Evolutionary conservation across 2,113 vertebrate genomes (phyloP), one percentile per base, ranked within the genome.

Genomic region (Vireo altiloquus): DNA sequence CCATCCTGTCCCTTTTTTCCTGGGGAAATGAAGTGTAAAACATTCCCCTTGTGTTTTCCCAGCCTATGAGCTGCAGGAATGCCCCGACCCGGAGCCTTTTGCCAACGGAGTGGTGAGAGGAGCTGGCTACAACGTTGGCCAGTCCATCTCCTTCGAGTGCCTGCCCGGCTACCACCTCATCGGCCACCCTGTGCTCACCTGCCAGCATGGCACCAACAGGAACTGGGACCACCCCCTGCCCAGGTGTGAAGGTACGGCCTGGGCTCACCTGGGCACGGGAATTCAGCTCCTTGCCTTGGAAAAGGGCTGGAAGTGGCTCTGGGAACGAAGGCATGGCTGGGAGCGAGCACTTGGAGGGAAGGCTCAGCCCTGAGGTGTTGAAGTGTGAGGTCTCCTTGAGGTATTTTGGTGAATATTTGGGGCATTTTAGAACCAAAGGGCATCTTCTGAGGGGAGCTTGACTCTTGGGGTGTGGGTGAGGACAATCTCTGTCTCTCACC

Each of bases 141-240:
- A 99, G 88, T 99, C 99, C 37, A 99, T 99, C 97, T 99, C 99
- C 57, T 99, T 99, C 1, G 99, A 99, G 96, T 99, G 99, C 77
- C 98, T 99, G 60, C 98, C 99, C 5, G 99, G 99, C 22, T 99
- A 98, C 97, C 99, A 98, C 8, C 98, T 99, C 11, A 97, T 97
- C 69, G 99, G 99, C 27, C 98, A 99, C 64, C 98, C 99, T 5
- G 99, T 99, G 94, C 98, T 99, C 69, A 99, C 99, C 22, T 99
- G 99, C 76, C 98, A 99, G 74, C 99, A 99, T 1, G 99, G 99
- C 77, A 99, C 98, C 94, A 99, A 99, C 47, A 98, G 99, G 90
- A 99, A 99, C 97, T 99, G 99, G 99, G 99, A 99, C 97, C 98
- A 99, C 78, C 98, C 98, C 0, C 96, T 99, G 95, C 99, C 99